Percentiles rank a stretch among this genome's conserved stretches.
Evolutionary conservation across 2,113 vertebrate genomes (phyloP).

Genomic region (Arvicanthis niloticus): DNA sequence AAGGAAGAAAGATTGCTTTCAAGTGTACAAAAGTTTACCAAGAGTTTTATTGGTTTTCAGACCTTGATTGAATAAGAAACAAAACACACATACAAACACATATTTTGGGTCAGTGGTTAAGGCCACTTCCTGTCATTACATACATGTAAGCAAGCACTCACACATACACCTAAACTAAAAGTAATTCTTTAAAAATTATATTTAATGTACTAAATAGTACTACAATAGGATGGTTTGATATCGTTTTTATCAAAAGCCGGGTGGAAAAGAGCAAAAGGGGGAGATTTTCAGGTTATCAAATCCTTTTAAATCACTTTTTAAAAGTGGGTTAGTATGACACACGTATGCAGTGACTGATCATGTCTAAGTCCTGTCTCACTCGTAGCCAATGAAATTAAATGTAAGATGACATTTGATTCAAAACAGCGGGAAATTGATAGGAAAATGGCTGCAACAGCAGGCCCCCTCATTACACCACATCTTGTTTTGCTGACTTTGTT

Average conservation of each 20-base stretch:
- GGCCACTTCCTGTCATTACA: no score
- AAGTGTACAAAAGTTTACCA: neutral
- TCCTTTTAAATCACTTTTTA: neutral
- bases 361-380: neutral
- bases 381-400: neutral
- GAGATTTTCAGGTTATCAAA: neutral
- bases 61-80: neutral
- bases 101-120: no score
- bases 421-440: neutral
- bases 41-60: constrained; percentile 6
- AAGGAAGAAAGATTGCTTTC: neutral
- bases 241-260: neutral
- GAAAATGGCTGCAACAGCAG: no score
- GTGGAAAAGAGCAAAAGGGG: no score
- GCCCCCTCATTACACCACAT: neutral
- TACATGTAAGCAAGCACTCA: neutral
- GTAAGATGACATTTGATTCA: neutral
- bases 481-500: neutral
- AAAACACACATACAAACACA: neutral
- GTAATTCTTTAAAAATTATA: neutral
- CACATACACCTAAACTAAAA: neutral
- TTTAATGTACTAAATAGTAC: neutral
- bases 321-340: neutral
- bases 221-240: neutral
- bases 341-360: neutral